These are phyloP conservation scores for Oostethus manadensis DNA, from an alignment of 2,113 vertebrate genomes.

Conservation along the genomic window DNA sequence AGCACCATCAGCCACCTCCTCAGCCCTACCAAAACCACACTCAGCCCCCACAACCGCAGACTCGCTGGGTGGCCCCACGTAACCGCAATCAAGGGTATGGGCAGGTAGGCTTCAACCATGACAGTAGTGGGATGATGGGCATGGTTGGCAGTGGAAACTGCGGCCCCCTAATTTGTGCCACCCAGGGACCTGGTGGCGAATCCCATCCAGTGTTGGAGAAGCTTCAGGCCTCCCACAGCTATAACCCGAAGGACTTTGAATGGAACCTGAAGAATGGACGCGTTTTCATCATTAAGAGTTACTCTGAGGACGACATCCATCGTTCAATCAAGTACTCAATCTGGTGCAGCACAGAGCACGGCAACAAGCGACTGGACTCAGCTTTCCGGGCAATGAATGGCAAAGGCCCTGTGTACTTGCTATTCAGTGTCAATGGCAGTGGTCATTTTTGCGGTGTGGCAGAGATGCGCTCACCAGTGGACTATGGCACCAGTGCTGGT, in stretches of 20 bases:
- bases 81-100: constrained; percentile 82
- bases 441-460: constrained; percentile 98
- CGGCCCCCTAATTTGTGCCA: constrained; percentile 52
- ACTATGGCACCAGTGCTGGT: constrained; percentile 96
- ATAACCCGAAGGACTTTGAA: constrained; percentile 96
- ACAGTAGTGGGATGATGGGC: constrained; percentile 66
- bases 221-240: constrained; percentile 91
- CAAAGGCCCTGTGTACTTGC: constrained; percentile 89
- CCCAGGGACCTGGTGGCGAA: constrained; percentile 69
- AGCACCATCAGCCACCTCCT: constrained; percentile 72
- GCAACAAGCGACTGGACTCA: constrained; percentile 92
- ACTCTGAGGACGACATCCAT: constrained; percentile 97
- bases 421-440: constrained; percentile 97
- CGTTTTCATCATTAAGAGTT: constrained; percentile 98
- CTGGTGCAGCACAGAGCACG: constrained; percentile 98
- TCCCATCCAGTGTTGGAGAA: constrained; percentile 93
- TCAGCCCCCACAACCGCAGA: constrained; percentile 77
- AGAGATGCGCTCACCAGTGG: constrained; percentile 97
- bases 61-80: constrained; percentile 88
- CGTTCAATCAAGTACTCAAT: constrained; percentile 99
- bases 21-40: constrained; percentile 82
- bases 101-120: constrained; percentile 68
- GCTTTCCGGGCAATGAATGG: constrained; percentile 88
- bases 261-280: constrained; percentile 95
- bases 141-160: constrained; percentile 69